Evolutionary conservation across 2,113 vertebrate species (phyloP), one percentile per base, ranked within the genome.

Genomic region (Psammodynastes pulverulentus): DNA sequence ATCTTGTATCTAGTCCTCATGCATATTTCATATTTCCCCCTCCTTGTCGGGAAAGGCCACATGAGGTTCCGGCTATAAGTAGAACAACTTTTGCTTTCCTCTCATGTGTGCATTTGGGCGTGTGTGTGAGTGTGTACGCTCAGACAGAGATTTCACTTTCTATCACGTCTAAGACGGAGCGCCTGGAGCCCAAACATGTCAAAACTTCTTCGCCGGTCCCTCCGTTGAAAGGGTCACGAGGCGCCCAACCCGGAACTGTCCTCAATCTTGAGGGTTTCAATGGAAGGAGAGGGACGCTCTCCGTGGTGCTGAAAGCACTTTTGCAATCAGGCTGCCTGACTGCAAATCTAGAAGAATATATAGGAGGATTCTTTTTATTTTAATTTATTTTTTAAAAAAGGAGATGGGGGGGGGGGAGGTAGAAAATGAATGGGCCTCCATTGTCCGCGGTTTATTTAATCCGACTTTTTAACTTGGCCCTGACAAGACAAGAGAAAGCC

Each of bases 271-370:
- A 17, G 13, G 5, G 13, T 9, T 24, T 4, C 3, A 7, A 46
- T 46, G 17, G 6, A 39, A 3, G 10, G 84, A 1, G 46, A 7
- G 4, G 3, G 19, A 15, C 49, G 93, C 92, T 93, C 67, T 93
- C 93, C 93, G 4, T 54, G 93, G 93, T 93, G 90, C 90, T 93
- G 93, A 93, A 56, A 34, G 79, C 43, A 67, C 26, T 19, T 92
- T 43, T 49, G 46, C 26, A 34, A 34, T 5, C 0, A 0, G 12
- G 3, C 29, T 34, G 10, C 2, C 10, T 67, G 46, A n/a, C n/a
- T n/a, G 46, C 19, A 13, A 67, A 62, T 86, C 24, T 15, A 26
- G 24, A 39, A 15, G 26, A 45, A 12, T 6, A 29, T 34, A 19
- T 23, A 56, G n/a, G n/a, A n/a, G n/a, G n/a, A n/a, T n/a, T n/a